Evolutionary conservation across 2,113 vertebrate species (phyloP).

Genomic region (Trichomycterus rosablanca): DNA sequence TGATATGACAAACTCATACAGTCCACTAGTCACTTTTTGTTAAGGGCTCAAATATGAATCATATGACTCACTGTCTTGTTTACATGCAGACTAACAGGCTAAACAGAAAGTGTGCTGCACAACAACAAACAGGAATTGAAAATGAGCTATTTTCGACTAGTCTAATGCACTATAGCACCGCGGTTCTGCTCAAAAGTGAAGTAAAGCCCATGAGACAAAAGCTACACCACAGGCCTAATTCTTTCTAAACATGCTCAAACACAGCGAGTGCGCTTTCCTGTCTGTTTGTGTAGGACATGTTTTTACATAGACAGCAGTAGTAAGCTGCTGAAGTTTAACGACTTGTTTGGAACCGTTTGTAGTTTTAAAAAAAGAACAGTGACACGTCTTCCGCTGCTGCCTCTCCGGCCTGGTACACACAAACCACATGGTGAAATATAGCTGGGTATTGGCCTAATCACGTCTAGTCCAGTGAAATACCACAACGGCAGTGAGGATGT

Average conservation of each 20-base stretch:
- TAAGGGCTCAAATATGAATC: too few species aligned
- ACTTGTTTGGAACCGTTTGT: conserved; percentile 15
- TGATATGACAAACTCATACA: too few species aligned
- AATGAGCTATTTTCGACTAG: conserved; percentile 16
- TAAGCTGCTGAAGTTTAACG: conserved; percentile 28
- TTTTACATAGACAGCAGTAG: too few species aligned
- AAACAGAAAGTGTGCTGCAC: too few species aligned
- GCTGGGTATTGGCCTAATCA: conserved; percentile 32
- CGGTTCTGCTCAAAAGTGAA: background rate
- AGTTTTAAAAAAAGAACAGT: conserved; percentile 1
- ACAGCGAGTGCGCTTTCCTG: background rate
- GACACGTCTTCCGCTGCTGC: conserved; percentile 10
- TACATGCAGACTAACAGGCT: background rate
- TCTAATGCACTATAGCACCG: background rate
- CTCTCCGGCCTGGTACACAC: conserved; percentile 59
- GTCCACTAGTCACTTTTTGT: too few species aligned
- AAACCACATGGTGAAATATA: conserved; percentile 50
- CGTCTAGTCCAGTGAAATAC: conserved; percentile 1
- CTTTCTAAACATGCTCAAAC: background rate
- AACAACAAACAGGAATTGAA: conserved; percentile 23
- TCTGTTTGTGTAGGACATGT: background rate
- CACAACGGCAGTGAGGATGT: background rate
- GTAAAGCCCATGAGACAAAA: background rate
- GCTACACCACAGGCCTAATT: background rate
- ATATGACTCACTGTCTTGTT: background rate